These are phyloP conservation scores for Aporophyla lueneburgensis DNA, from an alignment of 2,888 invertebrate genomes.

Conservation along the genomic window DNA sequence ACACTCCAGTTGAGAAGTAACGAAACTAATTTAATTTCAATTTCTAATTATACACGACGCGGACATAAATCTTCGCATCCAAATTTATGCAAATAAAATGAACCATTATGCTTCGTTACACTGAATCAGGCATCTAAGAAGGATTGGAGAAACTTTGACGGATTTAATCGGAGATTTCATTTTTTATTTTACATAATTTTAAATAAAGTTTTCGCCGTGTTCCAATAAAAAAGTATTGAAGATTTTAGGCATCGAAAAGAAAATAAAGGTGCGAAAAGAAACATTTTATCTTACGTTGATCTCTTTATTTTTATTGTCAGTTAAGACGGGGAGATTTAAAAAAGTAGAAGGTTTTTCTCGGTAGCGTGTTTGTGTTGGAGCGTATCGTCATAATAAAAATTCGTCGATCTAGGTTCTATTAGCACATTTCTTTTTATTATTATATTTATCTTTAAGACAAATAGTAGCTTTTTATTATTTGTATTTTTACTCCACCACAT, in stretches of 20 bases:
- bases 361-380: slow-evolving; percentile 22
- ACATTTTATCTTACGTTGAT: slow-evolving; percentile 58
- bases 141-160: slow-evolving; percentile 81
- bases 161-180: slow-evolving; percentile 80
- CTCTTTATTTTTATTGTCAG: slow-evolving; percentile 63
- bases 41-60: slow-evolving; percentile 79
- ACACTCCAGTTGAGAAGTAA: slow-evolving; percentile 61
- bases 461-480: slow-evolving; percentile 26
- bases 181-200: slow-evolving; percentile 76
- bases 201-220: slow-evolving; percentile 65
- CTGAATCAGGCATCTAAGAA: slow-evolving; percentile 82
- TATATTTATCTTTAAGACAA: slow-evolving; percentile 34
- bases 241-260: slow-evolving; percentile 46
- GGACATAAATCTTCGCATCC: slow-evolving; percentile 83
- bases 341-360: slow-evolving; percentile 40
- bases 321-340: slow-evolving; percentile 51
- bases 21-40: slow-evolving; percentile 69
- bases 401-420: slow-evolving; percentile 47
- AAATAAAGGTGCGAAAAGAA: slow-evolving; percentile 55
- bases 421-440: slow-evolving; percentile 43
- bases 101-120: slow-evolving; percentile 87
- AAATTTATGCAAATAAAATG: slow-evolving; percentile 89
- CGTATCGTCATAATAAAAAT: slow-evolving; percentile 55
- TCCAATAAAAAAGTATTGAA: slow-evolving; percentile 56
- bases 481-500: background rate